Evolutionary conservation across 2,797 vertebrate species (phyloP), one percentile per base, ranked within the genome.

Genomic region (Pelobates cultripes): DNA sequence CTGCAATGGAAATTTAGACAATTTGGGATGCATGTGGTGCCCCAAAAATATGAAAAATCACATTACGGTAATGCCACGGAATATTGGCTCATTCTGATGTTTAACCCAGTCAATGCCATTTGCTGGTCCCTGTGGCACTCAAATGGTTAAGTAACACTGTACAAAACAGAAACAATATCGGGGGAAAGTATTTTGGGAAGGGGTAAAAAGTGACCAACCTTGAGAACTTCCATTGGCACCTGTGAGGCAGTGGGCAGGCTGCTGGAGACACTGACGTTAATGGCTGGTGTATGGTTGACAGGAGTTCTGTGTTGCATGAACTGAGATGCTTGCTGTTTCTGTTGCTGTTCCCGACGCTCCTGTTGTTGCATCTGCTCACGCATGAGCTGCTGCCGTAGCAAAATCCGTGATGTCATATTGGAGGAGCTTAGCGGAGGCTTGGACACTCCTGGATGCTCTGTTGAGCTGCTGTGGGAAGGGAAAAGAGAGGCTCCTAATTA

Each of bases 291-390:
- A 92, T 97, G 97, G 75, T 91, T 91, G 73, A 92, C 88, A 0
- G 95, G 90, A 69, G 92, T 90, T 89, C 94, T 90, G 90, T 95
- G 92, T 85, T 96, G 96, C 88, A 96, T 93, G 94, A 95, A 97
- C 87, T 94, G 94, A 84, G 95, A 93, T 85, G 94, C 94, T 86
- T 96, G 97, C 83, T 95, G 95, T 87, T 94, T 91, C 89, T 95
- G 94, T 90, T 92, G 92, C 89, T 89, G 96, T 90, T 99, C 98
- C 84, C 96, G 94, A 77, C 97, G 95, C 89, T 95, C 94, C 88
- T 93, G 95, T 89, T 95, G 94, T 91, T 91, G 92, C 89, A 91
- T 91, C 89, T 94, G 92, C 91, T 93, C 94, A 91, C 93, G 91
- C 92, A 92, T 93, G 89, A 94, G 90, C 88, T 92, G 93, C 90